These are phyloP conservation scores for Ricordea florida DNA, from an alignment of 92 coral and sea anemone species.

Conservation along the genomic window DNA sequence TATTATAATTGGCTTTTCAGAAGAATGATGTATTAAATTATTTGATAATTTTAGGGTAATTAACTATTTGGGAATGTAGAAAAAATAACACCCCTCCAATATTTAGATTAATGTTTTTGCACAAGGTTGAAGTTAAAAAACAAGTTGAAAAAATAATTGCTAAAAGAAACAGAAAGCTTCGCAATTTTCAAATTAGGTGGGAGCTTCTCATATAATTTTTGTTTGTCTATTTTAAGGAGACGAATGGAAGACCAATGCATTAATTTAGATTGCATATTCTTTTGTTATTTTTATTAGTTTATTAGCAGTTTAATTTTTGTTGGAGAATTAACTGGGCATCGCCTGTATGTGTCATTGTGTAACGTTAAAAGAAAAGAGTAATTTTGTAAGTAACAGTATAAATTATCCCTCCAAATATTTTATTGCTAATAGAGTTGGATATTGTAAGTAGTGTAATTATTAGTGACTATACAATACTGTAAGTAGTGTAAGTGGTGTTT, in stretches of 20 bases:
- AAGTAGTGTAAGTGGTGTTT: too few relatives aligned
- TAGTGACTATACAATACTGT: too few relatives aligned
- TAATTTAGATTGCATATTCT: not conserved
- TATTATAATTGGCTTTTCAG: not conserved
- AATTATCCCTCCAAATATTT: not conserved
- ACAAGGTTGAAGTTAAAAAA: not conserved
- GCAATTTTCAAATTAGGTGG: constrained; percentile 1
- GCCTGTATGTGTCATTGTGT: not conserved
- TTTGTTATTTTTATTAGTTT: not conserved
- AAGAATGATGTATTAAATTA: constrained; percentile 5
- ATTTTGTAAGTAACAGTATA: too few relatives aligned
- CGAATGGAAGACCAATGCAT: not conserved
- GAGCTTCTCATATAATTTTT: constrained; percentile 13
- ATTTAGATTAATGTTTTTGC: not conserved
- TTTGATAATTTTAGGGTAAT: constrained; percentile 6
- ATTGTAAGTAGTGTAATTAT: constrained; percentile 4
- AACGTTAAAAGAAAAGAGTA: not conserved
- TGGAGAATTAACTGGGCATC: constrained; percentile 1
- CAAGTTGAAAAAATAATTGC: not conserved
- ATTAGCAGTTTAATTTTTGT: not conserved
- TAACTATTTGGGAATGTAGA: constrained; percentile 2
- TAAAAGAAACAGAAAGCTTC: constrained; percentile 1
- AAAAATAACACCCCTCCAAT: constrained; percentile 12
- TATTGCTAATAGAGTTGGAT: not conserved
- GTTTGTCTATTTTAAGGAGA: too few relatives aligned